Evolutionary conservation across 2,113 vertebrate species (phyloP).

Genomic region (Patagioenas fasciata): DNA sequence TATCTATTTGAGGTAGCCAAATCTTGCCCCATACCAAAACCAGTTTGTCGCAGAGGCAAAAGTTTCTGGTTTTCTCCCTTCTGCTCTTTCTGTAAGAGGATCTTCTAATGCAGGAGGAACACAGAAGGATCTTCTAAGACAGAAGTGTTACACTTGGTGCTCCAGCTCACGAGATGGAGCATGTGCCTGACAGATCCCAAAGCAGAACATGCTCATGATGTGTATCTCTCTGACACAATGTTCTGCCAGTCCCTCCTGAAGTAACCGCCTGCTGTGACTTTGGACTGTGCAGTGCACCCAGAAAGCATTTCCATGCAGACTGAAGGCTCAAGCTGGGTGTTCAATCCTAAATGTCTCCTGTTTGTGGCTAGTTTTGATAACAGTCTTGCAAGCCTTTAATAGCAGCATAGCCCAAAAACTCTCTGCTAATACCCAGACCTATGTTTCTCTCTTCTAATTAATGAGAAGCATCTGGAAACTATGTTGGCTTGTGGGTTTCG

Average conservation of each 20-base stretch:
- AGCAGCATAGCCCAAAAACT: not conserved
- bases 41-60: not conserved
- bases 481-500: not conserved
- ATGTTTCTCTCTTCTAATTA: not conserved
- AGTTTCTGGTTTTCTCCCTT: not conserved
- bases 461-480: not conserved
- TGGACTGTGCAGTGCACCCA: not conserved
- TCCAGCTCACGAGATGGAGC: not conserved
- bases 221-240: fast-evolving
- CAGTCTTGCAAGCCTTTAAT: not conserved
- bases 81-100: not conserved
- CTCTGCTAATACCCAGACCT: not conserved
- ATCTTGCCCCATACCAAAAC: not conserved
- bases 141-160: not conserved
- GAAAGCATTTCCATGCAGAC: not conserved
- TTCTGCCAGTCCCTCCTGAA: not conserved
- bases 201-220: fast-evolving
- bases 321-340: not conserved
- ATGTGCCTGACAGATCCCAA: not conserved
- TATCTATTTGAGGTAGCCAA: not conserved
- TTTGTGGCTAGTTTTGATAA: not conserved
- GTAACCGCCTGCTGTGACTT: fast-evolving
- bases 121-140: not conserved
- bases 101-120: not conserved
- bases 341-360: not conserved